Base-by-base conservation (phyloP, 1,140 invertebrate species). In the Pomacea maculata region DNA sequence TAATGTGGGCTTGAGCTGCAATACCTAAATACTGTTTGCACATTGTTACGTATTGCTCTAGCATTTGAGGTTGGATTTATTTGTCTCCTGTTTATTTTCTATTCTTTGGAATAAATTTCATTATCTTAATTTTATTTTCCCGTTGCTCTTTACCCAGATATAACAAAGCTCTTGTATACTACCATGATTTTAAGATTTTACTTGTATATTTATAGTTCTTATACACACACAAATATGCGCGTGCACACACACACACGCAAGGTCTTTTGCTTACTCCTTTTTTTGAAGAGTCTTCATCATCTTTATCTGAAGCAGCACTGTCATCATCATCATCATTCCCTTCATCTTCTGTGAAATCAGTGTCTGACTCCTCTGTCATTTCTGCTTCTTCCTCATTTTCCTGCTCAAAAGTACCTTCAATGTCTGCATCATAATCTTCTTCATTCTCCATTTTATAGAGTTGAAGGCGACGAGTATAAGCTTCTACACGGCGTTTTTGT, bases 371-470 rank as follows among this genome's bases (percentile, higher is more conserved):
- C 25, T 85, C 83, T 15, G 83, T 85, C 82, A 85, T 57, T 67
- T 85, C 84, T 72, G 82, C 84, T 67, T 85, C 84, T 55, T 82
- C 78, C 67, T 82, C 78, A n/a, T 75, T 61, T 29, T 81, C 80
- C 61, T 77, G 52, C 11, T 72, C 75, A 12, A 55, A 55, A 61
- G 64, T 15, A 19, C 63, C 79, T 57, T 82, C 75, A 15, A 79
- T 71, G 9, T 75, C 78, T 15, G 52, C 70, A n/a, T 70, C 73
- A 19, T 83, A 65, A 63, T 82, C 82, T 68, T 85, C 84, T 76
- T 85, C 84, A 65, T 85, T 85, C 55, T 85, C 82, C 68, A 85
- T 54, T 25, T 68, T 55, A 72, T 74, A 84, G n/a, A 80, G 19
- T 64, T 85, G 78, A 25, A 76, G 34, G 29, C 84, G 67, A n/a